phyloP scores from a whole-genome alignment of 2,888 invertebrate genomes.

The Zygothrica quintamaculata region DNA sequence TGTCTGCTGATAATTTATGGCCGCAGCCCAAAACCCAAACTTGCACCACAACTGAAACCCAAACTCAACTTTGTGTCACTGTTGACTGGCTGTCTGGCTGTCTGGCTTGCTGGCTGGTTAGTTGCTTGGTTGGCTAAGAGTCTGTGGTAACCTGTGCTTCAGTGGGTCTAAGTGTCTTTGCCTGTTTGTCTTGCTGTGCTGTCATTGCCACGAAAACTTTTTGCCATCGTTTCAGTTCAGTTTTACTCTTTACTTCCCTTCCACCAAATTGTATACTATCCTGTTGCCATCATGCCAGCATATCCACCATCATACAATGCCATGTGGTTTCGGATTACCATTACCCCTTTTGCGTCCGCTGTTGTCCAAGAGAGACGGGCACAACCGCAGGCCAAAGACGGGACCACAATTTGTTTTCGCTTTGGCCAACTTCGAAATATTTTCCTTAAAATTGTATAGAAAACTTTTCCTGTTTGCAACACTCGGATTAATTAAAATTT shows the following conservation, averaged over 20 bases:
- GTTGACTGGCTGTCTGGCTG: constrained; percentile 34
- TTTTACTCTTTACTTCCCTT: neutral
- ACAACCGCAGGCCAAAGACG: constrained; percentile 5
- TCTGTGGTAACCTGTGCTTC: constrained; percentile 33
- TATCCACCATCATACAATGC: neutral
- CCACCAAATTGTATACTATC: constrained; percentile 11
- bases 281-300: constrained; percentile 9
- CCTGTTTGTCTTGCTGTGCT: constrained; percentile 17
- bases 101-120: no score
- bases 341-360: constrained; percentile 48
- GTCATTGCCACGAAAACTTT: constrained; percentile 51
- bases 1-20: constrained; percentile 81
- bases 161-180: constrained; percentile 4
- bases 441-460: constrained; percentile 44
- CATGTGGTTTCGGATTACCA: constrained; percentile 68
- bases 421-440: constrained; percentile 31
- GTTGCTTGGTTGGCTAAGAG: no score
- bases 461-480: constrained; percentile 47
- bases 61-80: constrained; percentile 67
- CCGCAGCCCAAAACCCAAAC: constrained; percentile 50
- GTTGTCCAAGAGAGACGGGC: constrained; percentile 19
- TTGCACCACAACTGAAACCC: constrained; percentile 58
- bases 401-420: constrained; percentile 27
- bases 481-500: constrained; percentile 73
- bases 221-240: constrained; percentile 38